These are phyloP conservation scores for Oreochromis aureus DNA, from an alignment of 2,113 vertebrate genomes.

Conservation along the genomic window DNA sequence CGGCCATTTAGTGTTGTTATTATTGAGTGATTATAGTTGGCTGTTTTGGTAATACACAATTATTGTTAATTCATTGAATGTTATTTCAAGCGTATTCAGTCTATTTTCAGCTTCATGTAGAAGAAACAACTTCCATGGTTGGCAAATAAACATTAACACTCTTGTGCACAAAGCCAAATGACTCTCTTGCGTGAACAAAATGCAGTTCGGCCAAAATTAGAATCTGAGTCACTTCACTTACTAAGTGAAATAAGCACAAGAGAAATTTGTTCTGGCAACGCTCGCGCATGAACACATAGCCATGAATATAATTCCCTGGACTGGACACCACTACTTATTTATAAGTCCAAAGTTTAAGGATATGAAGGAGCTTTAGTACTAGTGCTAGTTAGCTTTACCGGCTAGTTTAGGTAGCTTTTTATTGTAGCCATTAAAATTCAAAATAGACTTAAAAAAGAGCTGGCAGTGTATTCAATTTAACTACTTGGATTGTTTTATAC, in stretches of 20 bases:
- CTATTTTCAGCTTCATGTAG: constrained; percentile 39
- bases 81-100: constrained; percentile 27
- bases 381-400: not conserved
- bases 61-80: constrained; percentile 23
- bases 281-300: not conserved
- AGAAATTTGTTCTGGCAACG: not conserved
- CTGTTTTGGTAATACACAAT: constrained; percentile 31
- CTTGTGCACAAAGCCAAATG: constrained; percentile 5
- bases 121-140: constrained; percentile 19
- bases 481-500: not conserved
- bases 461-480: not conserved
- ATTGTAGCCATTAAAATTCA: not conserved
- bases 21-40: constrained; percentile 37
- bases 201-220: not conserved
- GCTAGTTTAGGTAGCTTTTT: not conserved
- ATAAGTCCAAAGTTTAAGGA: not conserved
- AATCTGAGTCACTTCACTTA: not conserved
- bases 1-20: constrained; percentile 39
- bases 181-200: not conserved
- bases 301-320: not conserved
- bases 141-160: constrained; percentile 16
- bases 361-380: not conserved
- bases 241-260: not conserved
- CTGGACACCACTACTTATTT: not conserved
- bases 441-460: not conserved